phyloP scores from a whole-genome alignment of 2,888 invertebrate genomes.

The Limnephilus auricula region DNA sequence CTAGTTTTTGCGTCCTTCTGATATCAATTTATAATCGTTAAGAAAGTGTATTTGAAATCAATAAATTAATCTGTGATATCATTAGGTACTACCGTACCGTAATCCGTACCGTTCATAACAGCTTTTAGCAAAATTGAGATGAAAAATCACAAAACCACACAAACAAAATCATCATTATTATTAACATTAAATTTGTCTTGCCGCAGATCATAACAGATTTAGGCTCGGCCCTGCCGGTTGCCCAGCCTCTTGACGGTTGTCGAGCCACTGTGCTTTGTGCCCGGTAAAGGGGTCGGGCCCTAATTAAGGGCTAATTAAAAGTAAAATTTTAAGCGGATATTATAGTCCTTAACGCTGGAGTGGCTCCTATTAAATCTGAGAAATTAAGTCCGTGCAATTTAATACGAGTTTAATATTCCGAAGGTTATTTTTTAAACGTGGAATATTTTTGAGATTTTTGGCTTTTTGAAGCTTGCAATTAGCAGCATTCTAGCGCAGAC shows the following conservation, averaged over 20 bases:
- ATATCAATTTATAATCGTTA: no score
- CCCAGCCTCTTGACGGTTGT: neutral
- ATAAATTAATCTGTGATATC: no score
- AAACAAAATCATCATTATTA: no score
- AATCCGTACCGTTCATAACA: no score
- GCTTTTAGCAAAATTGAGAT: no score
- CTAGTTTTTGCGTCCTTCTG: no score
- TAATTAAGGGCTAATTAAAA: constrained; percentile 9
- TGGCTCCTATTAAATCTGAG: constrained; percentile 22
- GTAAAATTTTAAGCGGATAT: constrained; percentile 22
- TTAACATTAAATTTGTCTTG: no score
- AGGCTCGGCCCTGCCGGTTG: neutral
- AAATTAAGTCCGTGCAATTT: neutral
- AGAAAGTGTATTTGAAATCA: no score
- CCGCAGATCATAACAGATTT: neutral
- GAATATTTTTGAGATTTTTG: neutral
- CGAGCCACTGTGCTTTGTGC: neutral
- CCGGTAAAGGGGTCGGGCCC: neutral
- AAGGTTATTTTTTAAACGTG: neutral
- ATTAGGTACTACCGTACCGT: no score
- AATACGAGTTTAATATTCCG: neutral
- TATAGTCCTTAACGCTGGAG: constrained; percentile 13
- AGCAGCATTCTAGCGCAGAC: no score
- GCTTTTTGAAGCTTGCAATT: neutral
- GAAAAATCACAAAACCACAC: no score